Evolutionary conservation across 2,113 vertebrate genomes (phyloP), one percentile per base, ranked within the genome.

Genomic region (Mesocricetus auratus): DNA sequence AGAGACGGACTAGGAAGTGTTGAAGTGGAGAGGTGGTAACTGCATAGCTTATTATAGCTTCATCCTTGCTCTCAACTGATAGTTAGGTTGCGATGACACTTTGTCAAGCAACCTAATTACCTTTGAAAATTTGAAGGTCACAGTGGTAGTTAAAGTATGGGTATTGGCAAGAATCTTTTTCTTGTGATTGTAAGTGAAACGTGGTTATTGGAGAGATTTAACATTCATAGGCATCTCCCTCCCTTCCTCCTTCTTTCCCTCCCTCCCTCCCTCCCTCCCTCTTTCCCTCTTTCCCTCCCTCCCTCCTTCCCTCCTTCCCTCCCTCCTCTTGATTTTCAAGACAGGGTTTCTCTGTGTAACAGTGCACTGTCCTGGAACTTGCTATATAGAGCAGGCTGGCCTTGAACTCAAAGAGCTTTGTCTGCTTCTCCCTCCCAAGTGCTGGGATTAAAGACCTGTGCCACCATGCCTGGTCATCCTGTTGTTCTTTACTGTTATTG

Each of bases 1-100:
- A 86, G 87, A 96, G 69, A 58, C 89, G 60, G 78, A 91, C 33
- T 47, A 96, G 92, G 66, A 94, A 96, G 64, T 74, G 29, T 4
- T 58, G 3, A 3, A 75, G 33, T 86, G 42, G 89, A 94, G 66
- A 33, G 26, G 31, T 93, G 29, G 13, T 53, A 58, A 56, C 29
- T 90, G 75, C 95, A 24, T 74, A 13, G 94, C 93, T 60, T 2
- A 4, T 42, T 95, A 39, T 45, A 93, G n/a, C 36, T 77, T 13
- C 5, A 24, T 53, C 87, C 68, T 21, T 88, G 4, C 79, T 58
- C 79, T 69, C 66, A 47, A 58, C 62, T 81, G 53, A 64, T 85
- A 60, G 7, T 86, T 26, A 83, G 89, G 12, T 26, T 77, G 16
- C 71, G 1, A 21, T 77, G 62, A 0, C 81, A 66, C 53, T 74